Percentiles rank a stretch among this genome's conserved stretches.
Conservation (phyloP, 2,888 invertebrate genomes). For the Archaeoteleia sp. region DNA sequence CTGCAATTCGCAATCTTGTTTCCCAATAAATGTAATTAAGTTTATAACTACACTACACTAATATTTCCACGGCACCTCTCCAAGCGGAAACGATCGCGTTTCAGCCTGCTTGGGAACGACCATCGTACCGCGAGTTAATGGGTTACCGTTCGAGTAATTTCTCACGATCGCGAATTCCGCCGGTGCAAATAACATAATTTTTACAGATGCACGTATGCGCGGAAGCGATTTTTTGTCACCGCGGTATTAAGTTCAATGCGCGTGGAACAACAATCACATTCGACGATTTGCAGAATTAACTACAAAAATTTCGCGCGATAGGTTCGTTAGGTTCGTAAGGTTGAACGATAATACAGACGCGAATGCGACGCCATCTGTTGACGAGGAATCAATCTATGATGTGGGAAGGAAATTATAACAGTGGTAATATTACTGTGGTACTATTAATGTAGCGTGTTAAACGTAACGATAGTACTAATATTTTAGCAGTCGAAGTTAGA, state of each 20-base stretch:
- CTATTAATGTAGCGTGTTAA: no score
- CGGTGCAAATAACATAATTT: conserved; percentile 44
- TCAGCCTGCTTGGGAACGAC: conserved; percentile 23
- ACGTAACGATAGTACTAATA: no score
- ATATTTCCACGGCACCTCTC: conserved; percentile 37
- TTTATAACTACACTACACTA: conserved; percentile 44
- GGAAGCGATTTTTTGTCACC: conserved; percentile 40
- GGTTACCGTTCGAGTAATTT: conserved; percentile 29
- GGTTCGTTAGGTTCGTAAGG: no score
- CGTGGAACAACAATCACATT: background rate
- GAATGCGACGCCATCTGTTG: no score
- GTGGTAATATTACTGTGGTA: no score
- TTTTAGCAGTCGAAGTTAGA: no score
- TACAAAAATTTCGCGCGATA: no score
- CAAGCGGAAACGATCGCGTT: conserved; percentile 28
- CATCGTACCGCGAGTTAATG: conserved; percentile 30
- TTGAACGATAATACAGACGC: no score
- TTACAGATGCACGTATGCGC: conserved; percentile 24
- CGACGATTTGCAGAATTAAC: no score
- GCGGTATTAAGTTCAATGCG: conserved; percentile 27
- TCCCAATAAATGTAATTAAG: conserved; percentile 50
- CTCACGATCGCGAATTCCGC: conserved; percentile 45
- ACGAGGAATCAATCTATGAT: no score
- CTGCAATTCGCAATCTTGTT: conserved; percentile 15
- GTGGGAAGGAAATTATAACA: no score